Evolutionary conservation across 2,113 vertebrate genomes (phyloP).

Genomic region (Cariama cristata): DNA sequence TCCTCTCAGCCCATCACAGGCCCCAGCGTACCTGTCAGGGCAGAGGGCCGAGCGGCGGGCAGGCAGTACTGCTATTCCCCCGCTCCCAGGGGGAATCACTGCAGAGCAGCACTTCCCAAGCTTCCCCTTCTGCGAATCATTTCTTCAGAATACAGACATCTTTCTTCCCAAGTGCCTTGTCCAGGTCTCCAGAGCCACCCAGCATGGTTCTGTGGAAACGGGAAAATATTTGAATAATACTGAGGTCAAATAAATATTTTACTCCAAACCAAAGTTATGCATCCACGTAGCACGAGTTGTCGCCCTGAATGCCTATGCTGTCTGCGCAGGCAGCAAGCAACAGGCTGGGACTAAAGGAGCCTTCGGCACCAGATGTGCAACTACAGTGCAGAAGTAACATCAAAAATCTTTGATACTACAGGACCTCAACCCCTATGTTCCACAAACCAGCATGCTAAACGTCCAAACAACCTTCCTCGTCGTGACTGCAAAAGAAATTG

Average conservation of each 20-base stretch:
- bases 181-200: background rate
- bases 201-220: background rate
- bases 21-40: background rate
- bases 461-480: background rate
- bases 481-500: background rate
- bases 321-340: background rate
- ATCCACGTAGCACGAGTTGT: accelerated
- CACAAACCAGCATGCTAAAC: background rate
- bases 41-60: background rate
- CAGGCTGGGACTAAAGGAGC: background rate
- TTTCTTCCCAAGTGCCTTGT: background rate
- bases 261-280: background rate
- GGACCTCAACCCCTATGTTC: accelerated
- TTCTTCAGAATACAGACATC: background rate
- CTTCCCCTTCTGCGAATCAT: background rate
- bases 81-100: background rate
- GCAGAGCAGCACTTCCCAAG: background rate
- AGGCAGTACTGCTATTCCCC: background rate
- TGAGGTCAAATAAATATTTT: background rate
- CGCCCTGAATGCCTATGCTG: accelerated
- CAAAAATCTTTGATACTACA: background rate
- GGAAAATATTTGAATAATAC: background rate
- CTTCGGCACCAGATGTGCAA: background rate
- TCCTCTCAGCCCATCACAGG: background rate
- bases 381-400: background rate